Base-by-base conservation (phyloP, 2,797 vertebrate species). In the Malurus splendens region DNA sequence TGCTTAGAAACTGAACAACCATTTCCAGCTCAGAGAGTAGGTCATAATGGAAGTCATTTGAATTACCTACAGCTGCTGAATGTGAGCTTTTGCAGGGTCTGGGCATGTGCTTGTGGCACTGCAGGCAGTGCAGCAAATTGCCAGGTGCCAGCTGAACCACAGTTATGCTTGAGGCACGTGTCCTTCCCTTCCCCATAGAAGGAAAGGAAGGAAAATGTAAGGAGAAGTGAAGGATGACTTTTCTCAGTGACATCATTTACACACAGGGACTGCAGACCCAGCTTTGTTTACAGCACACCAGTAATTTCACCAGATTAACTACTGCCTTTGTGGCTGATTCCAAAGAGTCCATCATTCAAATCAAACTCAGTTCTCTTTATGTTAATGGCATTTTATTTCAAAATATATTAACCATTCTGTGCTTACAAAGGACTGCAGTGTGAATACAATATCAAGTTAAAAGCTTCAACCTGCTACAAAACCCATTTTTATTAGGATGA, bases 361-460 rank as follows among this genome's bases (percentile, higher is more conserved):
- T 39, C 57, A 70, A 79, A 77, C 64, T 59, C 72, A 12, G 13
- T n/a, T 80, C 68, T 85, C 54, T 88, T 86, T 93, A 90, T 52
- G 61, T 92, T 92, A 93, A 92, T 36, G 68, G 62, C 39, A 84
- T 94, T 97, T 97, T 97, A 97, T 97, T 97, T 96, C 95, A 97
- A 97, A 97, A 97, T 97, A 97, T 96, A 97, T 86, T 95, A 96
- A 97, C 95, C 86, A 67, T 82, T 95, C 94, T 96, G 95, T 95
- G 95, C 84, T 95, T 96, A 96, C 93, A 97, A 97, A 97, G 93
- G 67, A 94, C 85, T 90, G 65, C 72, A 19, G 42, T 85, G 87
- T 91, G 76, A 87, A 90, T 75, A 90, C 73, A 89, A 8, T 79
- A 89, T 50, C 75, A 88, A 79, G 67, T 89, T 73, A 87, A 92